phyloP scores from a whole-genome alignment of 1,140 invertebrate species.

The Cotesia typhae region DNA sequence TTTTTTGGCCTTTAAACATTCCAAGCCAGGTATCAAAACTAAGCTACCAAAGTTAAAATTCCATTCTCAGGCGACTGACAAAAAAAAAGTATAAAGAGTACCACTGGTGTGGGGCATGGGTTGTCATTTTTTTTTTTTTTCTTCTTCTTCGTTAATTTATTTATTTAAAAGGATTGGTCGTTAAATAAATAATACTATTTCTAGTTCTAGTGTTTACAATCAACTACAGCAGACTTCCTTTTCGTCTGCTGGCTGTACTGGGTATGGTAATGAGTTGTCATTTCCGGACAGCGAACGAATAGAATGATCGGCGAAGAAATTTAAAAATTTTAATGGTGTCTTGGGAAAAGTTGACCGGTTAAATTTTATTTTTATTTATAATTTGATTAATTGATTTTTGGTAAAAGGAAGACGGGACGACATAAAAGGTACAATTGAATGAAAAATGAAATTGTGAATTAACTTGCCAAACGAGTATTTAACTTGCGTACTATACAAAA shows the following conservation, averaged over 20 bases:
- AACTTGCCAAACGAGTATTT: conserved; percentile 20
- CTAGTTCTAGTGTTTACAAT: background rate
- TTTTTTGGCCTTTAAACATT: too few relatives aligned
- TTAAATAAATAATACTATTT: background rate
- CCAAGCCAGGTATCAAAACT: too few relatives aligned
- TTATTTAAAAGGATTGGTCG: too few relatives aligned
- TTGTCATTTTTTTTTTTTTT: too few relatives aligned
- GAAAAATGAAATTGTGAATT: conserved; percentile 17
- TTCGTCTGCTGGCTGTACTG: conserved; percentile 6
- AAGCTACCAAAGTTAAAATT: too few relatives aligned
- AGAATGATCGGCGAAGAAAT: background rate
- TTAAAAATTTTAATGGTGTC: background rate
- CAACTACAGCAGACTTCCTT: conserved; percentile 28
- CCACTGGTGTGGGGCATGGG: too few relatives aligned
- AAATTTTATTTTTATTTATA: too few relatives aligned
- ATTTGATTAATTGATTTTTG: too few relatives aligned
- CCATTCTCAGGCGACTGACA: too few relatives aligned
- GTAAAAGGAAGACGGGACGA: too few relatives aligned
- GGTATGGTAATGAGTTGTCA: conserved; percentile 36
- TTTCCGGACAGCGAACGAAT: conserved; percentile 35
- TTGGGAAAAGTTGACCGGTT: background rate
- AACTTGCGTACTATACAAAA: background rate
- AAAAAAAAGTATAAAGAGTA: too few relatives aligned
- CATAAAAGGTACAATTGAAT: conserved; percentile 4
- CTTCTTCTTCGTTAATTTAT: too few relatives aligned